These are phyloP conservation scores for Sinella curviseta DNA, from an alignment of 1,140 invertebrate genomes.

Conservation along the genomic window DNA sequence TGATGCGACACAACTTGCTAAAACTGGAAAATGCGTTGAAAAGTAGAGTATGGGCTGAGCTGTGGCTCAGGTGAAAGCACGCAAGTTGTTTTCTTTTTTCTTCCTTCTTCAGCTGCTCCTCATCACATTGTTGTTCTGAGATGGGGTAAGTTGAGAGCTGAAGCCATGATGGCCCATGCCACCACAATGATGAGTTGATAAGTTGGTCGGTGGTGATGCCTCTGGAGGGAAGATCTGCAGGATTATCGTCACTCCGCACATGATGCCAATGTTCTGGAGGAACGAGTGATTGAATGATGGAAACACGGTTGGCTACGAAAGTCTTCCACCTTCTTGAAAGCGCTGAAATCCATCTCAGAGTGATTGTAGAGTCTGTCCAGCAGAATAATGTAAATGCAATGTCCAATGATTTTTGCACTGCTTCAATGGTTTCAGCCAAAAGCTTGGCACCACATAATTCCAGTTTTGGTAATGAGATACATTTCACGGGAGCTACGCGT, in stretches of 20 bases:
- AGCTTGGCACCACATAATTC: constrained; percentile 26
- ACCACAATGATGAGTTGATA: constrained; percentile 52
- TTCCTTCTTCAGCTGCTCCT: not conserved
- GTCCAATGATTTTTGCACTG: not conserved
- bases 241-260: constrained; percentile 54
- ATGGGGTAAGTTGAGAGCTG: not conserved
- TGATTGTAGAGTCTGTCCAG: constrained; percentile 54
- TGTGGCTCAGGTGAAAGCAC: not conserved
- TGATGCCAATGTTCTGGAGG: constrained; percentile 54
- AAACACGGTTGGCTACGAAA: constrained; percentile 55
- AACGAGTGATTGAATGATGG: constrained; percentile 52
- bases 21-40: not conserved
- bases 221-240: constrained; percentile 56
- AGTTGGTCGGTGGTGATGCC: constrained; percentile 50
- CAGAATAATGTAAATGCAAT: not conserved
- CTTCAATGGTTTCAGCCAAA: not conserved
- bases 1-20: not conserved
- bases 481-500: constrained; percentile 24
- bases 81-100: not conserved
- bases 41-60: not conserved
- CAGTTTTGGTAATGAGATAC: constrained; percentile 13
- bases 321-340: constrained; percentile 50
- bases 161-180: constrained; percentile 50
- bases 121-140: not conserved
- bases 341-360: constrained; percentile 50